Conservation (phyloP, 2,888 invertebrate species). For the Hylaea fasciaria region DNA sequence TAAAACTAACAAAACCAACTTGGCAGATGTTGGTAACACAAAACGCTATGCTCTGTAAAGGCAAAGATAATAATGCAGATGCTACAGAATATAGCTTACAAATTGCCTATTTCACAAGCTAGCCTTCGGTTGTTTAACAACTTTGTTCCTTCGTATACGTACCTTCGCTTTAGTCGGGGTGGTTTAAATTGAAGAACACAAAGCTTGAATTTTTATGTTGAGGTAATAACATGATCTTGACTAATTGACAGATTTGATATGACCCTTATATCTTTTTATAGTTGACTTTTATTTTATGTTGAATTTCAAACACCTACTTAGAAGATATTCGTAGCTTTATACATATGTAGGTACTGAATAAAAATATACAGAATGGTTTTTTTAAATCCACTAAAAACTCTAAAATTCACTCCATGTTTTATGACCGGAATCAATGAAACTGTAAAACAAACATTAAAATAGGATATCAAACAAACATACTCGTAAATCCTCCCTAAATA, state of each 20-base stretch:
- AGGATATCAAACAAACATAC: neutral
- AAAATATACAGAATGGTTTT: too few species aligned
- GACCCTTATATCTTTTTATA: too few species aligned
- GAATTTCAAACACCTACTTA: too few species aligned
- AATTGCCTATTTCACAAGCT: conserved; percentile 15
- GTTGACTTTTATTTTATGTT: too few species aligned
- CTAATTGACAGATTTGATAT: neutral
- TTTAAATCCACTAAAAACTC: too few species aligned
- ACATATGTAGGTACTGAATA: too few species aligned
- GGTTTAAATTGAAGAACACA: conserved; percentile 20
- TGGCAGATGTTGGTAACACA: conserved; percentile 10
- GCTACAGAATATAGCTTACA: conserved; percentile 15
- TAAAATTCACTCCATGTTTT: too few species aligned
- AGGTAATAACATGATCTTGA: neutral
- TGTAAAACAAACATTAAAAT: neutral
- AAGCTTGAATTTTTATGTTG: conserved; percentile 6
- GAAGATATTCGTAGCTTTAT: too few species aligned
- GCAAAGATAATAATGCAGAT: conserved; percentile 26
- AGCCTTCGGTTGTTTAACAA: conserved; percentile 21
- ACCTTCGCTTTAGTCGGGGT: conserved; percentile 3
- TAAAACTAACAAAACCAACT: conserved; percentile 1
- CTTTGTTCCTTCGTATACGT: conserved; percentile 2
- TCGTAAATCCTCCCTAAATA: neutral
- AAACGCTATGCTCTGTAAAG: conserved; percentile 5
- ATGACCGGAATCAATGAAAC: too few species aligned